These are phyloP conservation scores for Cactoblastis cactorum DNA, from an alignment of 2,888 invertebrate species.

Conservation along the genomic window DNA sequence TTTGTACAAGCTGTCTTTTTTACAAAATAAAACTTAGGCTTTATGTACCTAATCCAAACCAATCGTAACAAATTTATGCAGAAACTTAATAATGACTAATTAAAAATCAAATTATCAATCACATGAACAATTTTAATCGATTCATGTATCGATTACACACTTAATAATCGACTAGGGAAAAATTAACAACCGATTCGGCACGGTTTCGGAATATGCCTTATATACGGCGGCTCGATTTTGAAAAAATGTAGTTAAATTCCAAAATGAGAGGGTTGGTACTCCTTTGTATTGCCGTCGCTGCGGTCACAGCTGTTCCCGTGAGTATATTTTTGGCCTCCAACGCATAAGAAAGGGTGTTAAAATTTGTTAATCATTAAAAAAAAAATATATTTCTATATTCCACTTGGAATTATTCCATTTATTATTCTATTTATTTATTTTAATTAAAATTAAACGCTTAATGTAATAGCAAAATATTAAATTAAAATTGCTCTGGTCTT, in stretches of 20 bases:
- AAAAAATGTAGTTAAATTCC: neutral
- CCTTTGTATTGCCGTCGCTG: neutral
- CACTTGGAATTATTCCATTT: too few relatives aligned
- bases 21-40: too few relatives aligned
- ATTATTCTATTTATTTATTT: too few relatives aligned
- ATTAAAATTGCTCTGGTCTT: too few relatives aligned
- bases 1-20: too few relatives aligned
- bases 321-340: neutral
- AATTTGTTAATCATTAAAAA: too few relatives aligned
- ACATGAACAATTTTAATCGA: slow-evolving; percentile 3
- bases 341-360: neutral
- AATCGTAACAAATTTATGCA: neutral
- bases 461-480: too few relatives aligned
- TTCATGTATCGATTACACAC: slow-evolving; percentile 6
- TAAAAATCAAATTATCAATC: slow-evolving; percentile 1
- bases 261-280: slow-evolving; percentile 1
- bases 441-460: too few relatives aligned
- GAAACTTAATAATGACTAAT: neutral
- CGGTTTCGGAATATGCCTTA: neutral
- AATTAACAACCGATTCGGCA: neutral
- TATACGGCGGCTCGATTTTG: neutral
- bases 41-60: neutral
- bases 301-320: neutral
- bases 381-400: too few relatives aligned
- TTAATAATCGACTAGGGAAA: neutral